Evolutionary conservation across 53 echinoderm and acorn worm genomes (phyloP).

Genomic region (Holothuria leucospilota): DNA sequence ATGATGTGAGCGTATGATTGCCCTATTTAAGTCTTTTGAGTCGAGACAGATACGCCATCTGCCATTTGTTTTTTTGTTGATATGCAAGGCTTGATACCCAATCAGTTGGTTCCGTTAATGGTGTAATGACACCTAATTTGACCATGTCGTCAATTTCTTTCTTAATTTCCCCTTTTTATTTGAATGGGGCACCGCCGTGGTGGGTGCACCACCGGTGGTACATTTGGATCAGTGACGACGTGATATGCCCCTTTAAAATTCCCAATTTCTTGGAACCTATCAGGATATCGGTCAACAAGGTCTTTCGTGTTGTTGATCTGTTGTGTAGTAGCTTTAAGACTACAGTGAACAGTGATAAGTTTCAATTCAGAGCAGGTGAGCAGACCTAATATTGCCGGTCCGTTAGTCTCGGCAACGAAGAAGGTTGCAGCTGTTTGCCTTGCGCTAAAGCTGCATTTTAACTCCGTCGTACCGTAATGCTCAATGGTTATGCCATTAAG

Average conservation of each 20-base stretch:
- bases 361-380: conserved; percentile 43
- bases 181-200: conserved; percentile 22
- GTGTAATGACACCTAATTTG: conserved; percentile 38
- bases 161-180: conserved; percentile 55
- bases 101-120: conserved; percentile 62
- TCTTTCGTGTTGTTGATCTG: background rate
- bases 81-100: conserved; percentile 56
- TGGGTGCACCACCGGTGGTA: no score
- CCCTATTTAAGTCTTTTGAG: conserved; percentile 72
- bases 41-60: conserved; percentile 60
- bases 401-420: conserved; percentile 49
- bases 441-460: conserved; percentile 4
- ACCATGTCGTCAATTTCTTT: conserved; percentile 42
- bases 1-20: conserved; percentile 66
- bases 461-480: no score
- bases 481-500: no score
- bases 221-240: conserved; percentile 34
- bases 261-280: no score
- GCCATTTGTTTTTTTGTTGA: conserved; percentile 18
- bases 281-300: conserved; percentile 50
- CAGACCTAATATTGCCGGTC: conserved; percentile 62
- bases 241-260: conserved; percentile 23
- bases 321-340: background rate
- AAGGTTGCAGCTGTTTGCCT: conserved; percentile 38
- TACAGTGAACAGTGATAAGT: conserved; percentile 44